Base-by-base conservation (phyloP, 1,140 invertebrate genomes). In the Heliconius hermathena region DNA sequence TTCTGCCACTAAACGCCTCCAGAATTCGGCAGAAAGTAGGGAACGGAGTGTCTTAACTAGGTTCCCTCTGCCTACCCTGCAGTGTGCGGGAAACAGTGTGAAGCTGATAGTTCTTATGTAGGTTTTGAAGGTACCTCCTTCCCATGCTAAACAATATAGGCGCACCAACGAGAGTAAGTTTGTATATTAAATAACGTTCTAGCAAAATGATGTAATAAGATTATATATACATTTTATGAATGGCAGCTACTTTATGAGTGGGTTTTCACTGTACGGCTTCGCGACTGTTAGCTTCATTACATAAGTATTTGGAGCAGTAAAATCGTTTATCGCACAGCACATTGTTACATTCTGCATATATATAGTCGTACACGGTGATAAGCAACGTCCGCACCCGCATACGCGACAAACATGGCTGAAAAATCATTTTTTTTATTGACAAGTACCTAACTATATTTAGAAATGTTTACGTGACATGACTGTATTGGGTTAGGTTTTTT, bases 241-340 rank as follows among this genome's bases (percentile, higher is more conserved):
- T 76, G 78, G 41, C 60, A 76, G 22, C 29, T 76, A 70, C 60
- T 71, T 70, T 76, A 76, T 76, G 74, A 71, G 74, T n/a, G 60
- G 74, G 74, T 76, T 76, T 76, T 71, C 60, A 73, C 76, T 73
- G 33, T 76, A 80, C 26, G 76, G 73, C 76, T 81, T 81, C 76
- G 54, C 74, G 52, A 75, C 73, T 77, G 73, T 81, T 82, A 83
- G 83, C 81, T 83, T 82, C 84, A 85, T 88, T 88, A 86, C 85
- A 84, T 84, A 87, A 87, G 88, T 89, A 89, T 89, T 87, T 89
- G 80, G 87, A 89, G 83, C 88, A 87, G 85, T 86, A 85, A 87
- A 87, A 89, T 86, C 81, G 84, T 83, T 85, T 89, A 89, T 89
- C 85, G 87, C 84, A 78, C 85, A 87, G 83, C 84, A 85, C 76